A percentile compares a stretch with the other conserved stretches of the same genome.
Conservation (phyloP, 1,140 invertebrate genomes). For the Cryptotermes secundus region DNA sequence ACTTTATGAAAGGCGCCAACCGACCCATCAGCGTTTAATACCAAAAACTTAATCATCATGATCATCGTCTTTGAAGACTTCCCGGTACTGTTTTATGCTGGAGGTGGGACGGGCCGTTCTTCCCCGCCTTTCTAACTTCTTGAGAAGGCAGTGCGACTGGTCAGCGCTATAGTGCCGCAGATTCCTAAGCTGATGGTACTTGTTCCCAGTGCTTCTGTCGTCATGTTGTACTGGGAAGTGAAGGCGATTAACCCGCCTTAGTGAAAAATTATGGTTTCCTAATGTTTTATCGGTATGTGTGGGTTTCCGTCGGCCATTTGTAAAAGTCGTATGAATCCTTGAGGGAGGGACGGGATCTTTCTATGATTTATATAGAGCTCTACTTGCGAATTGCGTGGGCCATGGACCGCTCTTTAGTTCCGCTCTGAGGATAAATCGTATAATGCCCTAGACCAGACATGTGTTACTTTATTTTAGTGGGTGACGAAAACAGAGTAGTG, state of each 20-base stretch:
- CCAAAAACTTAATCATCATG: conserved; percentile 6
- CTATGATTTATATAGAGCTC: not conserved
- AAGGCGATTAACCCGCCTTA: not conserved
- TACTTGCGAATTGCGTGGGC: not conserved
- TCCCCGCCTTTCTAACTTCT: too few species aligned
- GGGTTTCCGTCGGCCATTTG: not conserved
- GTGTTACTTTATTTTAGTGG: too few species aligned
- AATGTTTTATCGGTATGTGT: not conserved
- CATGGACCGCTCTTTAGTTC: not conserved
- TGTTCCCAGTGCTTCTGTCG: not conserved
- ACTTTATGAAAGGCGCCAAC: not conserved
- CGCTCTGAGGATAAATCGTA: not conserved
- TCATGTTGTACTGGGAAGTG: not conserved
- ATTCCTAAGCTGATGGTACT: not conserved
- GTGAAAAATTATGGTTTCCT: not conserved
- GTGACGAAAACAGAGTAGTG: too few species aligned
- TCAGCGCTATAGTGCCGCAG: not conserved
- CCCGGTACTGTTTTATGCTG: not conserved
- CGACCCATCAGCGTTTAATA: not conserved
- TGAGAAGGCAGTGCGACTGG: not conserved
- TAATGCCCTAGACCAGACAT: too few species aligned
- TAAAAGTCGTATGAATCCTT: not conserved
- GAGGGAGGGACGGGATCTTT: not conserved
- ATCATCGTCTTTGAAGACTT: not conserved
- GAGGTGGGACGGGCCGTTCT: not conserved